Evolutionary conservation across 1,140 invertebrate species (phyloP).

Genomic region (Thalassaphorura encarpata): DNA sequence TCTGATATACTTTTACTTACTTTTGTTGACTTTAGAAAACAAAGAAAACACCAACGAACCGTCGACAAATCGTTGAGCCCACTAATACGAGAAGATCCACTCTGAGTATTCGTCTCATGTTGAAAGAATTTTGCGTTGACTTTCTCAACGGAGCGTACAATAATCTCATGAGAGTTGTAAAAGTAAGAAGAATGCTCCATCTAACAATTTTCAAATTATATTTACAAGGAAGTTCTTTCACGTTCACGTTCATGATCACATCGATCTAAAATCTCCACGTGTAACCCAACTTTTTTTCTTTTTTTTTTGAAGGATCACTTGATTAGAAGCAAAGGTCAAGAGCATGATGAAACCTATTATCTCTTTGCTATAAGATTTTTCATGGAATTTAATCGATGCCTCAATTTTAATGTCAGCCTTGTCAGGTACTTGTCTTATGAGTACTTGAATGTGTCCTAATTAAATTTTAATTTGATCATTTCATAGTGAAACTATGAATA

Average conservation of each 20-base stretch:
- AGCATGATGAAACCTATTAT: conserved; percentile 84
- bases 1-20: no score
- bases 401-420: conserved; percentile 72
- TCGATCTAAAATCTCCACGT: not conserved
- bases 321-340: conserved; percentile 39
- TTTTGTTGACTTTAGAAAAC: conserved; percentile 40
- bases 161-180: conserved; percentile 33
- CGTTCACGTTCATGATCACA: conserved; percentile 20
- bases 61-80: conserved; percentile 47
- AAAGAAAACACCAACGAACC: conserved; percentile 54
- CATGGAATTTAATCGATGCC: conserved; percentile 89
- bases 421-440: conserved; percentile 22
- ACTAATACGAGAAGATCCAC: conserved; percentile 58
- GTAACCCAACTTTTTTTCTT: conserved; percentile 8
- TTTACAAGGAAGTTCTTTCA: conserved; percentile 1
- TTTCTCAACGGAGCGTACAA: conserved; percentile 89
- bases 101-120: conserved; percentile 66
- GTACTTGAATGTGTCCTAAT: conserved; percentile 11
- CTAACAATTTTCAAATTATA: not conserved
- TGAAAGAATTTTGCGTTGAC: conserved; percentile 90
- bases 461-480: conserved; percentile 22
- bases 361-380: conserved; percentile 90
- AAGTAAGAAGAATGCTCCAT: conserved; percentile 5
- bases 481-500: conserved; percentile 73
- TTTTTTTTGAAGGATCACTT: conserved; percentile 44